Evolutionary conservation across 2,888 invertebrate genomes (phyloP).

Genomic region (Tetropium fuscum): DNA sequence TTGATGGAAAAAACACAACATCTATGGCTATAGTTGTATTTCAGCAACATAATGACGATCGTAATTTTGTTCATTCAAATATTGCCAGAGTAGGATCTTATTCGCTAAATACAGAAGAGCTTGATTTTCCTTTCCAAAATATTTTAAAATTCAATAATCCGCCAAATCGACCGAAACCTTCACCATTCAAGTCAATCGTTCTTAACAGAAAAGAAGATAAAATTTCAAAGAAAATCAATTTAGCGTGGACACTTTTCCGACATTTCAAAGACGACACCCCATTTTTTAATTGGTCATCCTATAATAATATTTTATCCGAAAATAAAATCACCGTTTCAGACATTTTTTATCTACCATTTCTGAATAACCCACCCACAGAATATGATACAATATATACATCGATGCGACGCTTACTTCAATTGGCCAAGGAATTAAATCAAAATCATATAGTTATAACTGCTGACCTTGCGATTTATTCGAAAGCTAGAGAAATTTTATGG

Average conservation of each 20-base stretch:
- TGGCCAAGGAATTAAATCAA: not conserved
- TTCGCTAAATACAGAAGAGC: not conserved
- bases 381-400: constrained; percentile 20
- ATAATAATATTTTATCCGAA: not conserved
- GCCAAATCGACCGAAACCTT: not conserved
- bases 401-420: not conserved
- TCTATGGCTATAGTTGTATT: constrained; percentile 23
- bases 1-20: constrained; percentile 15
- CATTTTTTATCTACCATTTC: not conserved
- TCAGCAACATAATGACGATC: constrained; percentile 23
- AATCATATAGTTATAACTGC: not conserved
- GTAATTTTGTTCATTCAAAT: constrained; percentile 40
- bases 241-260: not conserved
- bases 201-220: not conserved
- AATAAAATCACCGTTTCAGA: not conserved
- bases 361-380: constrained; percentile 17
- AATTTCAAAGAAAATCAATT: not conserved
- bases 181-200: no score
- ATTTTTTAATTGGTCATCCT: not conserved
- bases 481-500: not conserved
- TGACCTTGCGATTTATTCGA: not conserved
- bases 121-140: not conserved
- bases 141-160: not conserved
- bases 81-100: not conserved
- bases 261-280: not conserved